Evolutionary conservation across 2,888 invertebrate species (phyloP).

Genomic region (Rotaria sp.): DNA sequence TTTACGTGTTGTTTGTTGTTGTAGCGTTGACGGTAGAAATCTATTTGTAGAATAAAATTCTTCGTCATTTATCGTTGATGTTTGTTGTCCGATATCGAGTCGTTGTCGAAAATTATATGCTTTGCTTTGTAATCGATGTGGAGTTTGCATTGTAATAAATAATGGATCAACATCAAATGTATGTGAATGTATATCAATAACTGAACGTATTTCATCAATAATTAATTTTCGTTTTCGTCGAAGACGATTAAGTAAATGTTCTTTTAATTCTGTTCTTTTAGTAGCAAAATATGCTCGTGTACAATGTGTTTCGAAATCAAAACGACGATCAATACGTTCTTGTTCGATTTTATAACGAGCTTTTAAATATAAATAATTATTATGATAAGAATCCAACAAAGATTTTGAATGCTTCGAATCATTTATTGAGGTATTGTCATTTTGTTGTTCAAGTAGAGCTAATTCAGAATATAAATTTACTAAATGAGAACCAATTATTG

Average conservation of each 20-base stretch:
- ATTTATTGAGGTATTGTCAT: neutral
- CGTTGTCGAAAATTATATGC: conserved; percentile 5
- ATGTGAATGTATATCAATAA: neutral
- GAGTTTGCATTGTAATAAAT: neutral
- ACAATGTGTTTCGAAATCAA: neutral
- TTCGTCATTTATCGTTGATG: neutral
- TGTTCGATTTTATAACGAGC: neutral
- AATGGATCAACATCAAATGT: neutral
- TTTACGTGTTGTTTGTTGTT: neutral
- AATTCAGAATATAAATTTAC: neutral
- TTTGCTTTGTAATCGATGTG: neutral
- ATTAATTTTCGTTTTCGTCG: neutral
- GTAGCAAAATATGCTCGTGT: neutral
- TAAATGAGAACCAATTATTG: neutral
- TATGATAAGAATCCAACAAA: neutral
- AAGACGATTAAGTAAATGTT: conserved; percentile 1
- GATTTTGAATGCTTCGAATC: neutral
- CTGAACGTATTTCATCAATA: neutral
- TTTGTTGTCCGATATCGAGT: neutral
- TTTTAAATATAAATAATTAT: neutral
- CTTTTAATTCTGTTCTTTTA: neutral
- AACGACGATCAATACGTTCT: neutral
- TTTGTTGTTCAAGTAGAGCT: neutral
- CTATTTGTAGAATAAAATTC: neutral
- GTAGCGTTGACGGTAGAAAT: neutral